A percentile compares a stretch with the other conserved stretches of the same genome.
Evolutionary conservation across 2,113 vertebrate genomes (phyloP).

Genomic region (Psilopsiagon aymara): DNA sequence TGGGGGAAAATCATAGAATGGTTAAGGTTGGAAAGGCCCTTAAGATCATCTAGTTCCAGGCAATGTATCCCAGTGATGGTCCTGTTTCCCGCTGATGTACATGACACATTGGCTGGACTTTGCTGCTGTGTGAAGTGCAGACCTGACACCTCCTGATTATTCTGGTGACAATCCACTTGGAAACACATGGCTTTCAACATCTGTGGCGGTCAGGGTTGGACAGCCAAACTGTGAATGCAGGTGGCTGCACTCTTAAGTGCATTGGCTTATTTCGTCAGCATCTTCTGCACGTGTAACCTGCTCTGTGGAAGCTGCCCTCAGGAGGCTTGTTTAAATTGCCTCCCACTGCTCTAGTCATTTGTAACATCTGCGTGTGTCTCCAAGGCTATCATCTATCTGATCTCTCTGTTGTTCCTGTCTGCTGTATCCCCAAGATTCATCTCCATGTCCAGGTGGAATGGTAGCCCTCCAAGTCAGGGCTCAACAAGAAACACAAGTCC

Average conservation of each 20-base stretch:
- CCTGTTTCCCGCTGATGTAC: neutral
- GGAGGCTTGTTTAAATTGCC: neutral
- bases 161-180: neutral
- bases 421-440: neutral
- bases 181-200: accelerated
- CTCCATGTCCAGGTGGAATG: neutral
- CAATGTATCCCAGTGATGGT: neutral
- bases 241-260: neutral
- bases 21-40: neutral
- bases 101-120: neutral
- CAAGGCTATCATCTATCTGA: neutral
- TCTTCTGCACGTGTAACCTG: neutral
- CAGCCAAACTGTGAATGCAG: neutral
- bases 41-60: neutral
- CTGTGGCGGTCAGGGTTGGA: neutral
- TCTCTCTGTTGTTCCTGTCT: neutral
- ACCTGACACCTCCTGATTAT: neutral
- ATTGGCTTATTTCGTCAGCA: neutral
- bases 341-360: neutral
- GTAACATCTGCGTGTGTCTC: neutral
- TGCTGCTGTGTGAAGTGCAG: neutral
- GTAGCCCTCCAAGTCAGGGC: neutral
- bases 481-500: accelerated
- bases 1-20: neutral
- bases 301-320: neutral